Evolutionary conservation across 2,797 vertebrate genomes (phyloP).

Genomic region (Cephalopachus bancanus): DNA sequence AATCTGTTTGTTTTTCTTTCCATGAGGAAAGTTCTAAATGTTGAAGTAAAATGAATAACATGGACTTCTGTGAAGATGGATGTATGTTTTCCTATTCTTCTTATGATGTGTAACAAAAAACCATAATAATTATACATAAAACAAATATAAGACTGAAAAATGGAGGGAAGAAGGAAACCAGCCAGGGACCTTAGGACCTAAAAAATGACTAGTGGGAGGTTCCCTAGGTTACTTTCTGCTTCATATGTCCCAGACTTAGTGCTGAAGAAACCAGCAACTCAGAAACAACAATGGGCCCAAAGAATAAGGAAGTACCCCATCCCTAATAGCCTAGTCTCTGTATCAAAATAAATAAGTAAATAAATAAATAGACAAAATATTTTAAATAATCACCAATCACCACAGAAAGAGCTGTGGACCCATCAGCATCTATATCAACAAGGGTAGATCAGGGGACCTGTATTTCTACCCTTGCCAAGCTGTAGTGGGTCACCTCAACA

Average conservation of each 20-base stretch:
- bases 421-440: not conserved
- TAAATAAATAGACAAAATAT: not conserved
- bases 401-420: not conserved
- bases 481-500: rapidly evolving
- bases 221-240: not conserved
- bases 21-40: not conserved
- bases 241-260: not conserved
- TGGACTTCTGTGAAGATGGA: not conserved
- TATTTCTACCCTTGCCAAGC: not conserved
- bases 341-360: not conserved
- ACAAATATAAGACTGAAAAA: not conserved
- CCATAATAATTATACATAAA: not conserved
- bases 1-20: not conserved
- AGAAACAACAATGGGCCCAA: not conserved
- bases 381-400: not conserved
- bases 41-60: not conserved
- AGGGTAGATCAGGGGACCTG: not conserved
- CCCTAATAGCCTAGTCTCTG: not conserved
- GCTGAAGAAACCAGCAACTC: not conserved
- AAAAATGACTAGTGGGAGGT: not conserved
- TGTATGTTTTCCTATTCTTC: not conserved
- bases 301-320: no score
- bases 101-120: not conserved
- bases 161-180: not conserved
- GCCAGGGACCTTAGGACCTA: not conserved